Percentiles rank a stretch among this genome's conserved stretches.
Conservation (phyloP, 2,888 invertebrate genomes). For the Panopea generosa region DNA sequence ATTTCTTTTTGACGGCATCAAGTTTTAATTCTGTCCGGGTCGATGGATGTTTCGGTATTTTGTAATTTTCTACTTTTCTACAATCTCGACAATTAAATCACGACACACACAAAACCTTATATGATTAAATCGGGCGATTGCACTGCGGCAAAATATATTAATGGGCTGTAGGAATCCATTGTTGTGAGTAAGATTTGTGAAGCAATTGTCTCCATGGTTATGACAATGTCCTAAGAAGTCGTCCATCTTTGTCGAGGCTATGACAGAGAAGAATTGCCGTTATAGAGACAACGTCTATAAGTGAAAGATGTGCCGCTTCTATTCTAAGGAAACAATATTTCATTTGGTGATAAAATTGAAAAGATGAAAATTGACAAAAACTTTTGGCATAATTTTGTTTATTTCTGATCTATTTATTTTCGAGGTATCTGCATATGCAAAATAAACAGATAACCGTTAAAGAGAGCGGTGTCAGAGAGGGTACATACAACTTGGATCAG, state of each 20-base stretch:
- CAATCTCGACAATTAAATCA: constrained; percentile 62
- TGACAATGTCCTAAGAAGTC: constrained; percentile 61
- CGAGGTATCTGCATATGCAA: too few species aligned
- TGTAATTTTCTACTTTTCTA: constrained; percentile 46
- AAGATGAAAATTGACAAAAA: too few species aligned
- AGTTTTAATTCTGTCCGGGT: constrained; percentile 48
- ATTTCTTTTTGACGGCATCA: constrained; percentile 39
- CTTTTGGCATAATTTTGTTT: too few species aligned
- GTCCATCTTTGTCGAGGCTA: constrained; percentile 61
- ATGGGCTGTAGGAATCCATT: constrained; percentile 42
- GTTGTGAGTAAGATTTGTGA: constrained; percentile 46
- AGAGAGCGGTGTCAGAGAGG: too few species aligned
- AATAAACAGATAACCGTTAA: too few species aligned
- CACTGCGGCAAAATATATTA: constrained; percentile 27
- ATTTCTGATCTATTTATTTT: too few species aligned
- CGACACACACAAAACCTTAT: constrained; percentile 60
- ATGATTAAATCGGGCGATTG: constrained; percentile 55
- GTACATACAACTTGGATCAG: too few species aligned
- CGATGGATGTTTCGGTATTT: constrained; percentile 56
- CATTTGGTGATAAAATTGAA: too few species aligned
- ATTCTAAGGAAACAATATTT: too few species aligned
- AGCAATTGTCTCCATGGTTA: constrained; percentile 61
- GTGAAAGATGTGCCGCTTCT: constrained; percentile 15
- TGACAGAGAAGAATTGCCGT: constrained; percentile 43
- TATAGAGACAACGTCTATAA: constrained; percentile 26